Evolutionary conservation across 2,797 vertebrate genomes (phyloP), one percentile per base, ranked within the genome.

Genomic region (Adelosebastes latens): DNA sequence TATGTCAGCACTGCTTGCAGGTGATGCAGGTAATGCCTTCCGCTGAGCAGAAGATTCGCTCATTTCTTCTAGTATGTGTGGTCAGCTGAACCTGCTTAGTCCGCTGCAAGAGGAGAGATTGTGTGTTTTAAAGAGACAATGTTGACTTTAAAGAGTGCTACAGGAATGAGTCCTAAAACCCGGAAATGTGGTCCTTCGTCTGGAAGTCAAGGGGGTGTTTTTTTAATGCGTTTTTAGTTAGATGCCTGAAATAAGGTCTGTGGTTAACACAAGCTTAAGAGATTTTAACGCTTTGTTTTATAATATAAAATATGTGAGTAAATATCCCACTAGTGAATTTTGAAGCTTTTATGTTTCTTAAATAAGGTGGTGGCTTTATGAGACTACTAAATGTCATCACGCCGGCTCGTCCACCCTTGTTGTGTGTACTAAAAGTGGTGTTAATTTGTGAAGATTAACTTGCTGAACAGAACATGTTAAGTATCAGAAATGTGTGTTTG

Each of bases 271-370:
- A 52, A 52, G 46, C 8, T 52, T 20, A 52, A 20, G 46, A 20
- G 0, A n/a, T 9, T 52, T 0, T 52, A 49, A 52, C 1, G 18
- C 8, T 52, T 52, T 52, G 46, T n/a, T 52, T 0, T 20, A 52
- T 20, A 1, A 20, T 52, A 52, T n/a, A 52, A 52, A n/a, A 52
- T 52, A 0, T 20, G 42, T 18, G 7, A 49, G 1, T 49, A 0
- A 20, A 49, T 49, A 49, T 49, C 42, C 42, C 42, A 49, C 42
- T 8, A 49, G 7, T 1, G 42, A 49, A 49, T 49, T 46, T 46
- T 46, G 14, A 46, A 46, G 42, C 42, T 46, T 49, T 49, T 52
- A 0, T 52, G 46, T 52, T n/a, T 52, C 46, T 52, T 52, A 52
- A n/a, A 52, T n/a, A 52, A 52, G 46, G 46, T 20, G 46, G 18